A percentile compares a stretch with the other conserved stretches of the same genome.
phyloP scores from a whole-genome alignment of 2,113 vertebrate genomes.

The Canis aureus region DNA sequence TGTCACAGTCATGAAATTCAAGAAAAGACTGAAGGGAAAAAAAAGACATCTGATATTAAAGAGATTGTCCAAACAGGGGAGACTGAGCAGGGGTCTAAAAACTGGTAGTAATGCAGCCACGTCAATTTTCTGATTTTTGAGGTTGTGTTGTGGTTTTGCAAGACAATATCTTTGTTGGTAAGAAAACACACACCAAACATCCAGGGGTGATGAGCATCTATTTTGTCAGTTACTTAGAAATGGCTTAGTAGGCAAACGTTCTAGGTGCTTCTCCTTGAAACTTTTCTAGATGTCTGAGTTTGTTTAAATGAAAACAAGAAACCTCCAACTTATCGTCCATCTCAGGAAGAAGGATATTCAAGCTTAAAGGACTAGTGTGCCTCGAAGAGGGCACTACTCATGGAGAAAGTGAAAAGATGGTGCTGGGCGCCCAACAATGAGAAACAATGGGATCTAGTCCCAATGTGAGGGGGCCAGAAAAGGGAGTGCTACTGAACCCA shows the following conservation, averaged over 20 bases:
- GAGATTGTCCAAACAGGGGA: not conserved
- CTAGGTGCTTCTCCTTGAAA: not conserved
- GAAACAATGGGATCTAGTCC: rapidly evolving
- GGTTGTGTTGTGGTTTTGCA: not conserved
- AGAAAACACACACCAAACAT: not conserved
- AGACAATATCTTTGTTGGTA: not conserved
- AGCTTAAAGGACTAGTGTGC: no score
- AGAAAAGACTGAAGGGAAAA: not conserved
- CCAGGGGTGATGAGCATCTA: not conserved
- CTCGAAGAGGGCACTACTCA: no score
- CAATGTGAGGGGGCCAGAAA: not conserved
- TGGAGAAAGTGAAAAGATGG: rapidly evolving
- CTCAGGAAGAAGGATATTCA: not conserved
- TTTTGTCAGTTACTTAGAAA: not conserved
- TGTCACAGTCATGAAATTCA: not conserved
- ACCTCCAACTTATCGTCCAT: rapidly evolving
- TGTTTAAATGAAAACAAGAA: no score
- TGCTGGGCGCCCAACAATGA: not conserved
- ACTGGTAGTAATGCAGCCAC: rapidly evolving
- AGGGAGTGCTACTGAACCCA: not conserved
- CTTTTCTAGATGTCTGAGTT: not conserved
- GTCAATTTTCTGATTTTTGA: not conserved
- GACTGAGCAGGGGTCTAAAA: no score
- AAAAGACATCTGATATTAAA: not conserved
- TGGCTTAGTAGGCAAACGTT: not conserved